These are phyloP conservation scores for Sternotherus odoratus DNA, from an alignment of 2,797 vertebrate genomes.

Conservation along the genomic window DNA sequence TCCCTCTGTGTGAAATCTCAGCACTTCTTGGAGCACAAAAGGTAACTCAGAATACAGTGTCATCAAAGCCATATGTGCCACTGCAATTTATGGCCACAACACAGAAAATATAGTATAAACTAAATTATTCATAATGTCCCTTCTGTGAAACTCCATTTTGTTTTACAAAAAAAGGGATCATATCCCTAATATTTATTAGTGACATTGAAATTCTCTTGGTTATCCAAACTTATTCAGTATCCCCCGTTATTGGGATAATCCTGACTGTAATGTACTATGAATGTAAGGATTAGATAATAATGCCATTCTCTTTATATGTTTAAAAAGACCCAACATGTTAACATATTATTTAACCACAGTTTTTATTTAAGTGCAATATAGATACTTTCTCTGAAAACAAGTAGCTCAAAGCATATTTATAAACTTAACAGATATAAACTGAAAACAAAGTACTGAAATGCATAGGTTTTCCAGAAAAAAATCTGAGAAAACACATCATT, in stretches of 20 bases:
- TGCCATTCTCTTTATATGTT: neutral
- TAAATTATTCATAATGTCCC: neutral
- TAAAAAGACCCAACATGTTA: constrained; percentile 6
- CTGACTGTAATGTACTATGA: neutral
- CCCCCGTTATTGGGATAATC: neutral
- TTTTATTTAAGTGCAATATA: constrained; percentile 63
- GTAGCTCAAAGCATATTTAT: constrained; percentile 55
- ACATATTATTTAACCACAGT: neutral
- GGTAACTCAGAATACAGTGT: neutral
- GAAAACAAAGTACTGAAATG: constrained; percentile 56
- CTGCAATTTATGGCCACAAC: neutral
- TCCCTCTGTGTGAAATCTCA: neutral
- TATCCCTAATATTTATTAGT: neutral
- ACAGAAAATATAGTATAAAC: neutral
- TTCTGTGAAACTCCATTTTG: neutral
- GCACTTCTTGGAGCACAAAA: neutral
- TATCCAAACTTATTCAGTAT: neutral
- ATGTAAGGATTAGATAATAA: neutral
- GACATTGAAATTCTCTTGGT: neutral
- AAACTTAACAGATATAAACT: constrained; percentile 39
- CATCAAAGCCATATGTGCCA: neutral
- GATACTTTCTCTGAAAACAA: constrained; percentile 38
- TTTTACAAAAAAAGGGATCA: too few relatives aligned
- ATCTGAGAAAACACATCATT: constrained; percentile 5
- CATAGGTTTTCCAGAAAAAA: constrained; percentile 20